These are phyloP conservation scores for Beris morrisii DNA, from an alignment of 2,888 invertebrate genomes.

Conservation along the genomic window DNA sequence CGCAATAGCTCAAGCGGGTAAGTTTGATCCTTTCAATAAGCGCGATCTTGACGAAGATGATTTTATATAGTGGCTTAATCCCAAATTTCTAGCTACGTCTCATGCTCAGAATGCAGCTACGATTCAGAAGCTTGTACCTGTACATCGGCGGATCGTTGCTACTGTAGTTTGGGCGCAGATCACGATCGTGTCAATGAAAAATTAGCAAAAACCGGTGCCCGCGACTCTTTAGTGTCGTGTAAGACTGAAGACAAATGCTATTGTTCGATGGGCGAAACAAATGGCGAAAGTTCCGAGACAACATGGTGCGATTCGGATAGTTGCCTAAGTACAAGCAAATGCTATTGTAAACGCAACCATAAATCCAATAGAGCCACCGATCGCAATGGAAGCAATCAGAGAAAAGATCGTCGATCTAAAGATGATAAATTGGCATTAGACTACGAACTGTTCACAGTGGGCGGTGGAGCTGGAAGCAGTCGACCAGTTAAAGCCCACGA, in stretches of 20 bases:
- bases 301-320: slow-evolving; percentile 80
- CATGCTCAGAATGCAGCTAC: slow-evolving; percentile 84
- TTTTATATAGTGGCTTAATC: not conserved
- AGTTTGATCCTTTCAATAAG: slow-evolving; percentile 39
- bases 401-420: slow-evolving; percentile 46
- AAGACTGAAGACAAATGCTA: slow-evolving; percentile 64
- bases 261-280: slow-evolving; percentile 62
- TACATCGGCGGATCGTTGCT: slow-evolving; percentile 77
- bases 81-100: slow-evolving; percentile 67
- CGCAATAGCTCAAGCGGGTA: slow-evolving; percentile 66
- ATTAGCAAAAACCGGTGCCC: slow-evolving; percentile 42
- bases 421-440: slow-evolving; percentile 72
- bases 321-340: slow-evolving; percentile 84
- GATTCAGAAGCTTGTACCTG: slow-evolving; percentile 83
- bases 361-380: slow-evolving; percentile 31
- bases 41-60: not conserved
- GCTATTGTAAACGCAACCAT: slow-evolving; percentile 66
- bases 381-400: slow-evolving; percentile 44
- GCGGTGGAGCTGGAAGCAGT: slow-evolving; percentile 40
- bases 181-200: slow-evolving; percentile 50
- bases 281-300: slow-evolving; percentile 55
- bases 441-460: slow-evolving; percentile 68
- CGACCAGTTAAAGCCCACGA: slow-evolving; percentile 64
- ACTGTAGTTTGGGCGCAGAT: slow-evolving; percentile 73
- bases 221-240: slow-evolving; percentile 55